Evolutionary conservation across 2,797 vertebrate genomes (phyloP).

Genomic region (Sebastes wilsoni): DNA sequence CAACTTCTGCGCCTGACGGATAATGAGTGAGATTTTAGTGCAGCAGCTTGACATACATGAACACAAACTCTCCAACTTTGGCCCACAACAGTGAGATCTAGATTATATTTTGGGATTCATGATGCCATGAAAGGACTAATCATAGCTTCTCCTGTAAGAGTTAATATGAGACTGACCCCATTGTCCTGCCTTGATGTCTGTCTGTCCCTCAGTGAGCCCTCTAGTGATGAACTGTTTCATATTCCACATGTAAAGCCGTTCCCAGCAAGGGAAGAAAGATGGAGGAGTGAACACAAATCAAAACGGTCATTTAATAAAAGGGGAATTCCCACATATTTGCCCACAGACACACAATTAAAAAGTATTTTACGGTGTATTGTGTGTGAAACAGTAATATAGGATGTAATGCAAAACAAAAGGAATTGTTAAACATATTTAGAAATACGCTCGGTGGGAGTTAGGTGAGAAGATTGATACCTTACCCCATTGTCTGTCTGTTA

Average conservation of each 20-base stretch:
- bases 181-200: not conserved
- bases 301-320: not conserved
- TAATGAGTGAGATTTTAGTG: not conserved
- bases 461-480: not conserved
- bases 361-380: not conserved
- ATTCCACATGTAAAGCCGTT: not conserved
- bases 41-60: not conserved
- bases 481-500: not conserved
- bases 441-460: not conserved
- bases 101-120: not conserved
- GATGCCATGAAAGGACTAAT: not conserved
- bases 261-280: not conserved
- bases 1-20: not conserved
- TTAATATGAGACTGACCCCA: not conserved
- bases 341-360: not conserved
- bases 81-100: not conserved
- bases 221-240: not conserved
- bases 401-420: not conserved
- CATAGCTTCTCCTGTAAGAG: not conserved
- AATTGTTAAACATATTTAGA: not conserved
- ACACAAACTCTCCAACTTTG: not conserved
- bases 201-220: not conserved
- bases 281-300: not conserved
- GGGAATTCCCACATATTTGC: not conserved
- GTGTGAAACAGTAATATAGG: not conserved